Conservation (phyloP, 2,113 vertebrate species). For the Onychorhynchus coronatus region DNA sequence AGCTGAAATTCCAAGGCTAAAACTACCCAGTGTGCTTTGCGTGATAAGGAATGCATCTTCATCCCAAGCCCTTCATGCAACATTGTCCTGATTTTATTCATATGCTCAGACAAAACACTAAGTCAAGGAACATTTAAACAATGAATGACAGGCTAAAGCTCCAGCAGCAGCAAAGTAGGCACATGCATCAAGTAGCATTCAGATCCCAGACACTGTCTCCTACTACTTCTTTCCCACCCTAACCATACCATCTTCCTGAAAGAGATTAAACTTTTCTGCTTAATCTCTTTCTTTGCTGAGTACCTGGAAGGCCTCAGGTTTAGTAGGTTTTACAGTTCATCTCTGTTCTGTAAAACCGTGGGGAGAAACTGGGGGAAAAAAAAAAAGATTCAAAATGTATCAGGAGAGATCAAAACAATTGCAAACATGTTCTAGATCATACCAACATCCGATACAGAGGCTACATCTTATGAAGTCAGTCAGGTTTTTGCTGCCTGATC, state of each 20-base stretch:
- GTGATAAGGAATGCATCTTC: background rate
- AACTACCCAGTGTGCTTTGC: background rate
- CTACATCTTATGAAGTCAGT: background rate
- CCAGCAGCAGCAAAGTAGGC: background rate
- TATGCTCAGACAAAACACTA: background rate
- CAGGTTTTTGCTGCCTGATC: background rate
- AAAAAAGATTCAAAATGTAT: background rate
- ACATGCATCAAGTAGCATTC: background rate
- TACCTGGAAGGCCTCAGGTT: background rate
- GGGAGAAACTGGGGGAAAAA: background rate
- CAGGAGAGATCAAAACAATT: background rate
- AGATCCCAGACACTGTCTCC: background rate
- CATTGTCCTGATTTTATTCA: background rate
- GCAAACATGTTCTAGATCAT: background rate
- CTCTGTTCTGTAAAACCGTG: background rate
- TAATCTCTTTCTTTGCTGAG: background rate
- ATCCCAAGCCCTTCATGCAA: background rate
- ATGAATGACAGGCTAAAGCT: background rate
- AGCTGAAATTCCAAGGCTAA: background rate
- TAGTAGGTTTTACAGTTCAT: background rate
- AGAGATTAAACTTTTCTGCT: background rate
- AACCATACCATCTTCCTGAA: background rate
- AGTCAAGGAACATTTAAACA: background rate
- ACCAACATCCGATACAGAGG: accelerated
- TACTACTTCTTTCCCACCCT: background rate